Evolutionary conservation across 1,140 invertebrate species (phyloP), one percentile per base, ranked within the genome.

Genomic region (Drosophila novamexicana): DNA sequence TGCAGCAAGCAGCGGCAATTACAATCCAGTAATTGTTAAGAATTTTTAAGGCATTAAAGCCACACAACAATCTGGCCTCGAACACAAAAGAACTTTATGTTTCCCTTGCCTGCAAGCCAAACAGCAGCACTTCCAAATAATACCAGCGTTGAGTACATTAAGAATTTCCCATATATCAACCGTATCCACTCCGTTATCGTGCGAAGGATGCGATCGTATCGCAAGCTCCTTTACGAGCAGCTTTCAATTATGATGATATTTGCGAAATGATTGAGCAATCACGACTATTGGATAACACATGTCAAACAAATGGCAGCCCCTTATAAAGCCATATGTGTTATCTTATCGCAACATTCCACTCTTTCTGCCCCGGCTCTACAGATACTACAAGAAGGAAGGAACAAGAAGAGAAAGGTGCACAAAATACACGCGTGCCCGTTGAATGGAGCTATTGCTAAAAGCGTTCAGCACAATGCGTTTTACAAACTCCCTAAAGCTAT

Each of bases 251-350:
- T 72, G 79, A 78, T 82, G 79, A 82, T 73, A 82, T 86, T 76
- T 86, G 83, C 68, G 82, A 71, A 81, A 75, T 86, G 81, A 84
- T 84, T 85, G 82, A 81, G 82, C 81, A 85, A 85, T 85, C 82
- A 72, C 53, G 75, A 66, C 82, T 82, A 85, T 85, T 82, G 79
- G 82, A 85, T 85, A 88, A 72, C 82, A 88, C 83, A 88, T 88
- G 85, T 75, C 82, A 88, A 70, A 72, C 83, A 82, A 72, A 74
- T 68, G 64, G 58, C 22, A 63, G 62, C 65, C 59, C 62, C 34
- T 49, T 61, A 61, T 56, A 37, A 59, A 61, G 58, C 57, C 71
- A 50, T 54, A 68, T 74, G 71, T 44, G 49, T 62, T 73, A 74
- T 62, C 71, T 74, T 74, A 74, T 68, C 57, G 50, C 42, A 45